Percentiles rank a stretch among this genome's conserved stretches.
Evolutionary conservation across 2,888 invertebrate species (phyloP).

Genomic region (Conops quadrifasciatus): DNA sequence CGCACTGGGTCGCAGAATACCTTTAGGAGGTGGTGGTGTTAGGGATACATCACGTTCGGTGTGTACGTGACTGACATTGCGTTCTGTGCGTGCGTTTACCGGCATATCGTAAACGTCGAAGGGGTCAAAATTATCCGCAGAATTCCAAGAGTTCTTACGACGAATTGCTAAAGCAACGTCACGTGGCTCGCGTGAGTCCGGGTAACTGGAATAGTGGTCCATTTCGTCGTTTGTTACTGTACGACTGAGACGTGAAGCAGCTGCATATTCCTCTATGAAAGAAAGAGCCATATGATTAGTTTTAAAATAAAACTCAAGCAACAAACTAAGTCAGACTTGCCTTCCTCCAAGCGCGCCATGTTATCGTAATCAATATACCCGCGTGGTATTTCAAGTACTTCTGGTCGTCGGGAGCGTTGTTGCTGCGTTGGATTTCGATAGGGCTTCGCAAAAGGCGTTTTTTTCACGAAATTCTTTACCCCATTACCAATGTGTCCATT

Average conservation of each 20-base stretch:
- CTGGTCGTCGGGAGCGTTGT: conserved; percentile 38
- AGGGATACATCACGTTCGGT: conserved; percentile 48
- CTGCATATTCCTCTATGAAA: conserved; percentile 50
- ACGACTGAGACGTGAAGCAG: conserved; percentile 50
- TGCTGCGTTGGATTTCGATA: conserved; percentile 35
- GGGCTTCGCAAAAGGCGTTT: conserved; percentile 38
- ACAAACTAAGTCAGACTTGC: conserved; percentile 45
- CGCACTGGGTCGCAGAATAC: conserved; percentile 43
- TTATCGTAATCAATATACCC: conserved; percentile 64
- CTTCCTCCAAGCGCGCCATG: conserved; percentile 62
- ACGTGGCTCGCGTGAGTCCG: conserved; percentile 36
- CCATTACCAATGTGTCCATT: conserved; percentile 65
- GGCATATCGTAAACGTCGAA: conserved; percentile 62
- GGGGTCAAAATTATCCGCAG: conserved; percentile 54
- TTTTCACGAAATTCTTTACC: conserved; percentile 48
- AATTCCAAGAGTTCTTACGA: conserved; percentile 47
- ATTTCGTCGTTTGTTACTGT: conserved; percentile 58
- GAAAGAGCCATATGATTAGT: conserved; percentile 3
- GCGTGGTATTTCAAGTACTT: conserved; percentile 54
- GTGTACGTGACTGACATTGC: conserved; percentile 49
- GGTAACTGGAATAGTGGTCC: conserved; percentile 40
- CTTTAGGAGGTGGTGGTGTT: conserved; percentile 46
- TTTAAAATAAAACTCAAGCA: neutral
- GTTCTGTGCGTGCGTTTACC: conserved; percentile 51
- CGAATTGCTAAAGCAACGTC: conserved; percentile 43